phyloP scores from a whole-genome alignment of 2,888 invertebrate species.

The Tenthredo amoena region DNA sequence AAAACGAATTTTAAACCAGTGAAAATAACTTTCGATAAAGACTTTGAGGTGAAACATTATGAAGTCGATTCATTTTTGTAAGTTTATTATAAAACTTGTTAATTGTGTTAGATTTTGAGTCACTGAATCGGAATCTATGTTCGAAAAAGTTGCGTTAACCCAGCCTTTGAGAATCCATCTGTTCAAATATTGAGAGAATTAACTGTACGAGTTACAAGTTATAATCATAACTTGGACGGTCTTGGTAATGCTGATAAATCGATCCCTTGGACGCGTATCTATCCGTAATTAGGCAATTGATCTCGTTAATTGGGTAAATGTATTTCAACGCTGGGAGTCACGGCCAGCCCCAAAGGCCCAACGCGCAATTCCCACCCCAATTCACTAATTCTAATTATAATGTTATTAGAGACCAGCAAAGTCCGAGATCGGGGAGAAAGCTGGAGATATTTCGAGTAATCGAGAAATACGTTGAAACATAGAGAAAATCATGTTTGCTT shows the following conservation, averaged over 20 bases:
- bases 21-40: background rate
- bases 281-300: conserved; percentile 26
- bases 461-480: background rate
- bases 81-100: background rate
- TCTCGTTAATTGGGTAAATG: conserved; percentile 39
- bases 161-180: background rate
- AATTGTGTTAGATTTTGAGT: background rate
- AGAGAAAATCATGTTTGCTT: background rate
- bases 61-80: background rate
- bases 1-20: background rate
- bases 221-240: background rate
- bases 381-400: conserved; percentile 11
- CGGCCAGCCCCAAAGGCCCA: background rate
- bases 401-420: conserved; percentile 3
- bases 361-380: background rate
- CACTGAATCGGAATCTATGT: background rate
- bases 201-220: background rate
- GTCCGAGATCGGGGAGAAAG: background rate
- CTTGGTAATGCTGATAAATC: background rate
- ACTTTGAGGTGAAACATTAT: background rate
- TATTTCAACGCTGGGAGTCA: conserved; percentile 22
- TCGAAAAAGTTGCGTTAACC: background rate
- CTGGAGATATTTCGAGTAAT: background rate
- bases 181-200: background rate
- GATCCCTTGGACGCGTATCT: background rate